Evolutionary conservation across 2,797 vertebrate species (phyloP).

Genomic region (Brotula barbata): DNA sequence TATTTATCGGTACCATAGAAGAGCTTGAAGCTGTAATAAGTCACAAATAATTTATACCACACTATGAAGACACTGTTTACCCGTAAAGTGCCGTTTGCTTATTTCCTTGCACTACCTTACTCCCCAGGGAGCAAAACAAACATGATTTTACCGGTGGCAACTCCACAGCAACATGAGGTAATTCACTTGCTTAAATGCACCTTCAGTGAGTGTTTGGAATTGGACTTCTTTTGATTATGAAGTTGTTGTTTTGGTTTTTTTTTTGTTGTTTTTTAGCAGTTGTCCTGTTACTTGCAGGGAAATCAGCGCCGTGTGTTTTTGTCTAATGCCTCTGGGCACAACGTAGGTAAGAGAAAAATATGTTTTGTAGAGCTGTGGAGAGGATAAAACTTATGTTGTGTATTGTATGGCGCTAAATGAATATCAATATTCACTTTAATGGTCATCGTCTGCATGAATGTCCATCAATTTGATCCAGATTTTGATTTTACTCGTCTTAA

Average conservation of each 20-base stretch:
- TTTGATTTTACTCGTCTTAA: too few species aligned
- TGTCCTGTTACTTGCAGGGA: conserved; percentile 6
- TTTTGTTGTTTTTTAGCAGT: conserved; percentile 18
- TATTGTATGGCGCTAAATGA: too few species aligned
- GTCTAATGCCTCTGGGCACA: conserved; percentile 28
- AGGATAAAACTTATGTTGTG: too few species aligned
- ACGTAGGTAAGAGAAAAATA: conserved; percentile 3
- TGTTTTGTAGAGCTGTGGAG: too few species aligned
- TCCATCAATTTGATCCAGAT: not conserved
- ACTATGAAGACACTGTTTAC: conserved; percentile 14
- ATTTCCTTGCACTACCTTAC: conserved; percentile 7
- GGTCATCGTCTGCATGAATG: not conserved
- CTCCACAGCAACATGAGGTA: conserved; percentile 25
- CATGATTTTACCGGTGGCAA: conserved; percentile 2
- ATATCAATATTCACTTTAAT: too few species aligned
- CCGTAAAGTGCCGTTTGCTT: conserved; percentile 4
- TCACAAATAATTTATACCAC: not conserved
- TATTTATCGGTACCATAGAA: conserved; percentile 2
- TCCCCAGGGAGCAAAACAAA: conserved; percentile 2
- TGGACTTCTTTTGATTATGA: conserved; percentile 10
- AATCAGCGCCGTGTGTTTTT: conserved; percentile 26
- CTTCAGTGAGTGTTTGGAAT: conserved; percentile 24
- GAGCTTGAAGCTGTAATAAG: not conserved
- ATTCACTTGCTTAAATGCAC: conserved; percentile 29
- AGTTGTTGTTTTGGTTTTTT: too few species aligned